Evolutionary conservation across 2,113 vertebrate genomes (phyloP).

Genomic region (Microcebus tavaratra): DNA sequence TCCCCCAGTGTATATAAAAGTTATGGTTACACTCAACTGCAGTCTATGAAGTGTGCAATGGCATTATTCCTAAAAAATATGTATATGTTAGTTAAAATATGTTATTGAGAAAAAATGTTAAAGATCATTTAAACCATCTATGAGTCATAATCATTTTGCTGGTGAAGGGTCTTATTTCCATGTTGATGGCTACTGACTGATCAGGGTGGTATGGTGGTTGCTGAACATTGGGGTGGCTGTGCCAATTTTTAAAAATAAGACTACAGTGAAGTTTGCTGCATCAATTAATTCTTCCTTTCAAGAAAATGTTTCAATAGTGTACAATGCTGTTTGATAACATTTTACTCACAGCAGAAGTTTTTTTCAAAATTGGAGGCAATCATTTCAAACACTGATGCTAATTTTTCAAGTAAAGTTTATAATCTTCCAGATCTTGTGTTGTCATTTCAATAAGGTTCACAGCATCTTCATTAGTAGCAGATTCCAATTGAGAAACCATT

Average conservation of each 20-base stretch:
- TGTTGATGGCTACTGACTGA: background rate
- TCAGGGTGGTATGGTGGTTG: background rate
- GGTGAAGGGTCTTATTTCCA: background rate
- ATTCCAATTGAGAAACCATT: background rate
- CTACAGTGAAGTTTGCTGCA: background rate
- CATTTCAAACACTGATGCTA: background rate
- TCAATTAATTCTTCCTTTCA: background rate
- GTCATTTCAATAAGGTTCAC: background rate
- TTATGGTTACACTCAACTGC: background rate
- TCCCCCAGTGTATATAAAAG: background rate
- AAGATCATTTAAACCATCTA: background rate
- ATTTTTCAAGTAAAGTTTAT: background rate
- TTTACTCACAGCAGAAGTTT: background rate
- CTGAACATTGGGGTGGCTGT: background rate
- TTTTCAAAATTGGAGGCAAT: background rate
- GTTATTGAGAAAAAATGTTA: background rate
- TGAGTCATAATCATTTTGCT: background rate
- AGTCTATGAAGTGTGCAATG: background rate
- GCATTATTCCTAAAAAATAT: background rate
- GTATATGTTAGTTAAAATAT: no score
- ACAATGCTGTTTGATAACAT: background rate
- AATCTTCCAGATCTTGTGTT: background rate
- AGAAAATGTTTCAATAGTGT: background rate
- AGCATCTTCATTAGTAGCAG: background rate
- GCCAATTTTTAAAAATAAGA: background rate